Evolutionary conservation across 2,888 invertebrate species (phyloP), one percentile per base, ranked within the genome.

Genomic region (Tachina lurida): DNA sequence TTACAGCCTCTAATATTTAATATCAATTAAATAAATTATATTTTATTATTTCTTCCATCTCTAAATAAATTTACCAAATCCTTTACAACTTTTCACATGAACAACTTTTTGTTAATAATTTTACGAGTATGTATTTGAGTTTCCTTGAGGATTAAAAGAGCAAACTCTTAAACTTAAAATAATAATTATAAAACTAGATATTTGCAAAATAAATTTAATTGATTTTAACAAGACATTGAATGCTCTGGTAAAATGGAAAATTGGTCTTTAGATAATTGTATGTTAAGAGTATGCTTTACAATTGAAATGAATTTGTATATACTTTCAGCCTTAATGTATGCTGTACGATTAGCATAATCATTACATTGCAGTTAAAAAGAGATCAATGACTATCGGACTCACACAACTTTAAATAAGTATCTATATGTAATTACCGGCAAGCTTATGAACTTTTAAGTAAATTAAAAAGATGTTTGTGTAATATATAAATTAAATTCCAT

Each of bases 71-170:
- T 7, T 31, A 31, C n/a, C 47, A 15, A 49, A 67, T 19, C 3
- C 49, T 67, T 67, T 31, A 49, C 47, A 49, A n/a, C 15, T 67
- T 67, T 49, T 22, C 47, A 67, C 31, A n/a, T 67, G 22, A 67
- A 67, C 31, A 31, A 67, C 1, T 54, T 52, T 39, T n/a, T 52
- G 41, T 54, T 41, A 54, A 41, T 54, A 12, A 67, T 31, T 67
- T 49, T 31, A n/a, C 5, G 10, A 8, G 9, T 45, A 19, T 45
- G 9, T 45, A 19, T 45, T 63, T 19, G 1, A 15, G 3, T 63
- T 58, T 10, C 41, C 3, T n/a, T 41, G 3, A n/a, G 12, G 7
- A 41, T 60, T 7, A 31, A 60, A 60, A 39, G 8, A 39, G 58
- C 8, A 41, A 41, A 41, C n/a, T 41, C 41, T 41, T 62, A 41